Conservation (phyloP, 1,140 invertebrate genomes). For the Octopus bimaculoides region DNA sequence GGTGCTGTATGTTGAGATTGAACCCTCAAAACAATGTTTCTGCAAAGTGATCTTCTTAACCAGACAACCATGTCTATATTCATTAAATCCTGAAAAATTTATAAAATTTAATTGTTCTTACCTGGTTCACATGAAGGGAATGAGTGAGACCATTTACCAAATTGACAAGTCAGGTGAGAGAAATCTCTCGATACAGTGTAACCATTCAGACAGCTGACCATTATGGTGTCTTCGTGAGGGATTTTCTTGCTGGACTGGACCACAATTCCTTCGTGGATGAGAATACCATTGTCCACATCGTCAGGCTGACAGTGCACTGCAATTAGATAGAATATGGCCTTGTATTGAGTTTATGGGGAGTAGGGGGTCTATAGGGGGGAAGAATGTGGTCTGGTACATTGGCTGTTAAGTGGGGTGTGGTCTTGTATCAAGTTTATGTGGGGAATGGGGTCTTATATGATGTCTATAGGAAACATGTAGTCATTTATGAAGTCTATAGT, state of each 20-base stretch:
- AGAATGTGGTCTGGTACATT: no score
- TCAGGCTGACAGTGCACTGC: neutral
- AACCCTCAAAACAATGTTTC: no score
- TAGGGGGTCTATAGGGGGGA: neutral
- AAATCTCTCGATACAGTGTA: neutral
- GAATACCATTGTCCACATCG: neutral
- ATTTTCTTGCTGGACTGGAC: neutral
- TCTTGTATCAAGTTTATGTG: no score
- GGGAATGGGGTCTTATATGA: no score
- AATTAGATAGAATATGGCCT: neutral
- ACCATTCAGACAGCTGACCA: neutral
- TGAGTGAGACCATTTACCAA: neutral
- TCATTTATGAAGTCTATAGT: no score
- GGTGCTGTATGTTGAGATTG: no score
- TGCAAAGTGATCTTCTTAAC: no score
- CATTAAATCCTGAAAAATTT: neutral
- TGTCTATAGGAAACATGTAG: no score
- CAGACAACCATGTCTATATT: no score
- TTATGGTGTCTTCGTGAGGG: neutral
- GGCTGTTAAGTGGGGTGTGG: no score
- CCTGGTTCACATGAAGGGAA: conserved; percentile 2
- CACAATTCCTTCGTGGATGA: neutral
- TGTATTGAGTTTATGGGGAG: neutral
- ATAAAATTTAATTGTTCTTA: neutral
- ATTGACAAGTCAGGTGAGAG: neutral